Conservation (phyloP, 2,113 vertebrate species). For the Melanostigma gelatinosum region DNA sequence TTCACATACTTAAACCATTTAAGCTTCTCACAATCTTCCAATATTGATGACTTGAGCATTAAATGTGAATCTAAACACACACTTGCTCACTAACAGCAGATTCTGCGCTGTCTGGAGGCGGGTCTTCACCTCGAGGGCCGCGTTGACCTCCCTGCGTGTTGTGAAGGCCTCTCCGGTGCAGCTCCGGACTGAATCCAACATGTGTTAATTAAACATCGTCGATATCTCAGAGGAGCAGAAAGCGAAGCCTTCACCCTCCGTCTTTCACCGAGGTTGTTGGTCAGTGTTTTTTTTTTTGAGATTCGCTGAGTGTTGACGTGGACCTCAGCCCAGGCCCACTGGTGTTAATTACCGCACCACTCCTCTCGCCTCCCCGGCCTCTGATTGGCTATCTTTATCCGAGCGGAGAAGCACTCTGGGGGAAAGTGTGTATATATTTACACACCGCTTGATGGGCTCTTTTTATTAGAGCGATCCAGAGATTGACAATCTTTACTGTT, state of each 20-base stretch:
- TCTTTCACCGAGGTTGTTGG: background rate
- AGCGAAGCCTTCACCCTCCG: slow-evolving; percentile 4
- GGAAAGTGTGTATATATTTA: slow-evolving; percentile 3
- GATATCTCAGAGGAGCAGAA: slow-evolving; percentile 24
- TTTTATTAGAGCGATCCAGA: slow-evolving; percentile 63
- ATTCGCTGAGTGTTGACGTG: slow-evolving; percentile 19
- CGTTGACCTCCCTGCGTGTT: slow-evolving; percentile 23
- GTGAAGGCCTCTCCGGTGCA: slow-evolving; percentile 12
- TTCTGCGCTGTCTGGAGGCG: background rate
- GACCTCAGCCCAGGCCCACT: slow-evolving; percentile 34
- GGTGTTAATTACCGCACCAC: slow-evolving; percentile 60
- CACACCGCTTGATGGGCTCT: slow-evolving; percentile 47
- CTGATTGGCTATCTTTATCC: slow-evolving; percentile 60
- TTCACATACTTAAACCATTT: background rate
- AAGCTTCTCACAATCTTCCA: background rate
- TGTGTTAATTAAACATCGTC: slow-evolving; percentile 59
- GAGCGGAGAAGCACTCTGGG: slow-evolving; percentile 37
- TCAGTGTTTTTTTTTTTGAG: slow-evolving; percentile 28
- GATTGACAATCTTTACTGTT: slow-evolving; percentile 53
- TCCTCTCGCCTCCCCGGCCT: slow-evolving; percentile 21
- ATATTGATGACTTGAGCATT: background rate
- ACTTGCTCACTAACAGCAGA: background rate
- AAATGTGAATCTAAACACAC: background rate
- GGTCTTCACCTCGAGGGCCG: background rate
- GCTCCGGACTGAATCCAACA: slow-evolving; percentile 22